These are phyloP conservation scores for Seira musarum DNA, from an alignment of 2,888 invertebrate genomes.

Conservation along the genomic window DNA sequence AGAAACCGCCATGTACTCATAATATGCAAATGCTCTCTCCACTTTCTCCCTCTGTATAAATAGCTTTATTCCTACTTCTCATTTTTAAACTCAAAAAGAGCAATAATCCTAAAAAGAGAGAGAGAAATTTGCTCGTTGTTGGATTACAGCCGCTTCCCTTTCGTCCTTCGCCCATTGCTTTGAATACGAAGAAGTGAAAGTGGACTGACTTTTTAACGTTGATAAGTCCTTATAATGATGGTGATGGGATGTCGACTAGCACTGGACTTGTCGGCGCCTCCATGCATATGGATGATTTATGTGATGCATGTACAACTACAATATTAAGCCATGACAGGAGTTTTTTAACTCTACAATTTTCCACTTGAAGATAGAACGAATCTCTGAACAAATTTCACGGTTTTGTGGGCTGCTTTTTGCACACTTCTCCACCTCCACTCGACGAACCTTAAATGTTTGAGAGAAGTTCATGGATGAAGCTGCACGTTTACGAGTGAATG, in stretches of 20 bases:
- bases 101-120: slow-evolving; percentile 17
- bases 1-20: slow-evolving; percentile 4
- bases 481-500: slow-evolving; percentile 29
- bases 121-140: neutral
- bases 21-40: slow-evolving; percentile 40
- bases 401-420: neutral
- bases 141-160: neutral
- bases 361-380: neutral
- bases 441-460: neutral
- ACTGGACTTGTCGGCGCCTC: slow-evolving; percentile 40
- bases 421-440: neutral
- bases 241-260: neutral
- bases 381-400: neutral
- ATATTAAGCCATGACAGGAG: neutral
- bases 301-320: slow-evolving; percentile 1
- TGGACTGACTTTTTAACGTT: slow-evolving; percentile 29
- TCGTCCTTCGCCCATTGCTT: no score
- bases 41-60: no score
- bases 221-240: neutral
- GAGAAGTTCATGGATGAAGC: slow-evolving; percentile 10
- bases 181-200: no score
- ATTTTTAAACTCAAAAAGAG: slow-evolving; percentile 4
- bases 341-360: neutral
- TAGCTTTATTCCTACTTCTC: no score
- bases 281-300: slow-evolving; percentile 52